These are phyloP conservation scores for Drosophila sucinea DNA, from an alignment of 1,140 invertebrate species.

Conservation along the genomic window DNA sequence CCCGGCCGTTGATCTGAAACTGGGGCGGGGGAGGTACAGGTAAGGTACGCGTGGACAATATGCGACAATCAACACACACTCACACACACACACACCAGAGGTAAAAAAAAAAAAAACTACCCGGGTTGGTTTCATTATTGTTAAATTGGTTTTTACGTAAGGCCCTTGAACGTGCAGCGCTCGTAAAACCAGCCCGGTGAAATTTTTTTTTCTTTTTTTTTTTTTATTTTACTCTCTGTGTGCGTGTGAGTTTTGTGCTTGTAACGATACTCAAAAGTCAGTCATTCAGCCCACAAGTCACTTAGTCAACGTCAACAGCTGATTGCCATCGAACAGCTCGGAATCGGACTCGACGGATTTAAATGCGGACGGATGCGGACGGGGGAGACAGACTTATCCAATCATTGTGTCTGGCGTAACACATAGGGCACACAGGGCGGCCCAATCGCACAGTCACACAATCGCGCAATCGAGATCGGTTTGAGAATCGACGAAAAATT, in stretches of 20 bases:
- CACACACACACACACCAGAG: slow-evolving; percentile 66
- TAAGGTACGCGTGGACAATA: slow-evolving; percentile 53
- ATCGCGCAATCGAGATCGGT: slow-evolving; percentile 1
- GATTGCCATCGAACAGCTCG: slow-evolving; percentile 19
- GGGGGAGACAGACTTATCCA: slow-evolving; percentile 9
- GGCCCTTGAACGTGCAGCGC: slow-evolving; percentile 76
- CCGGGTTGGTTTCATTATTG: slow-evolving; percentile 46
- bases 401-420: slow-evolving; percentile 12
- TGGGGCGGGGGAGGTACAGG: slow-evolving; percentile 21
- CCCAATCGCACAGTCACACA: neutral
- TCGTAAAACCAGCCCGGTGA: slow-evolving; percentile 64
- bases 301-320: slow-evolving; percentile 57
- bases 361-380: neutral
- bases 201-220: slow-evolving; percentile 57
- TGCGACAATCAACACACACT: slow-evolving; percentile 57
- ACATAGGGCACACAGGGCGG: neutral
- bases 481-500: slow-evolving; percentile 5
- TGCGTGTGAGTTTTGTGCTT: slow-evolving; percentile 26
- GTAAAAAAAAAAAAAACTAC: slow-evolving; percentile 53
- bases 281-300: slow-evolving; percentile 37
- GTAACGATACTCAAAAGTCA: slow-evolving; percentile 60
- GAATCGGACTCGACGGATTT: slow-evolving; percentile 8
- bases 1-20: slow-evolving; percentile 64
- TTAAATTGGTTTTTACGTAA: slow-evolving; percentile 62
- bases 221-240: slow-evolving; percentile 29